These are phyloP conservation scores for Herpailurus yagouaroundi DNA, from an alignment of 2,113 vertebrate species.

Conservation along the genomic window DNA sequence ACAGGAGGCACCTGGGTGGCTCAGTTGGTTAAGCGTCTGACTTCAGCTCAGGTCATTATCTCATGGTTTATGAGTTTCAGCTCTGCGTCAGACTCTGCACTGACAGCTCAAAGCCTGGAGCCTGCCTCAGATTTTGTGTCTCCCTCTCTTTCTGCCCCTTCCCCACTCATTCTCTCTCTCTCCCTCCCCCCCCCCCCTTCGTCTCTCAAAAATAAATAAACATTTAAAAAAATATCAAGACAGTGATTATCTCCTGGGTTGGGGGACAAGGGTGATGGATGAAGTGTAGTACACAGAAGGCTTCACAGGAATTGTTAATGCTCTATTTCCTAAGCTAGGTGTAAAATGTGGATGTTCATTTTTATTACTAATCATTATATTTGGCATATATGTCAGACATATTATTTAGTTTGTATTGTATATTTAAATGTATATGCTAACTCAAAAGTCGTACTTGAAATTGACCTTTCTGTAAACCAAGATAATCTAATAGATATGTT, in stretches of 20 bases:
- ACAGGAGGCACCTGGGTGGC: not conserved
- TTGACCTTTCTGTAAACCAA: not conserved
- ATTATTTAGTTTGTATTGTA: not conserved
- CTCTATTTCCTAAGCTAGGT: not conserved
- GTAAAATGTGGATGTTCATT: not conserved
- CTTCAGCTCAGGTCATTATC: no score
- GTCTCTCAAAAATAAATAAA: no score
- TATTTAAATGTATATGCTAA: slow-evolving; percentile 11
- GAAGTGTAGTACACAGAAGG: not conserved
- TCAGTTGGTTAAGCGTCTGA: no score
- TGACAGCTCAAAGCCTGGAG: no score
- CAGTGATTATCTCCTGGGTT: not conserved
- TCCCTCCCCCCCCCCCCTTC: no score
- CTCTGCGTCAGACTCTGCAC: no score
- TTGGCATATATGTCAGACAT: not conserved
- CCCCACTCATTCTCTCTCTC: no score
- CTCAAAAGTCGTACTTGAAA: not conserved
- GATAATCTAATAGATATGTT: not conserved
- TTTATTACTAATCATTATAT: not conserved
- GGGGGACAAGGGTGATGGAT: not conserved
- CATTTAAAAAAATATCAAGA: not conserved
- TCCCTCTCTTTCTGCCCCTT: no score
- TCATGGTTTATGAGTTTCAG: no score
- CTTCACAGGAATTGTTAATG: not conserved
- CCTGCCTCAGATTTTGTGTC: no score